A percentile compares a stretch with the other conserved stretches of the same genome.
Conservation (phyloP, 2,797 vertebrate species). For the Artibeus lituratus region DNA sequence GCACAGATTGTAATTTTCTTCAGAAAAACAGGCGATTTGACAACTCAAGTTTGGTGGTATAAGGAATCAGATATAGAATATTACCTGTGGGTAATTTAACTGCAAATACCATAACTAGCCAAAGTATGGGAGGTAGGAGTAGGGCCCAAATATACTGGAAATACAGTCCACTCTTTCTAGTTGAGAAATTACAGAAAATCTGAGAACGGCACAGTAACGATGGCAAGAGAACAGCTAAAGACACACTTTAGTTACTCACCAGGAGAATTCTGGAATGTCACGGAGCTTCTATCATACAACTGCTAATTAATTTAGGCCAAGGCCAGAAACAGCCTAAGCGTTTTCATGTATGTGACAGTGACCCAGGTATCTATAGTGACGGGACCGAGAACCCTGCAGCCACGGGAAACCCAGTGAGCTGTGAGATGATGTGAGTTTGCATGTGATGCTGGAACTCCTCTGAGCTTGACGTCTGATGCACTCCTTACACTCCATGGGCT, state of each 20-base stretch:
- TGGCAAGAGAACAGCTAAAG: neutral
- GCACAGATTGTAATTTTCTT: neutral
- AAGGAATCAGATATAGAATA: neutral
- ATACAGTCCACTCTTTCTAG: neutral
- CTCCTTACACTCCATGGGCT: neutral
- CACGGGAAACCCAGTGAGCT: neutral
- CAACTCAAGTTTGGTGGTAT: neutral
- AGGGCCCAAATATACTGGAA: neutral
- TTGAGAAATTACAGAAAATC: neutral
- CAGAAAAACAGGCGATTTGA: neutral
- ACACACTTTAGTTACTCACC: neutral
- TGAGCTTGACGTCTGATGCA: neutral
- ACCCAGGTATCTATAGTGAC: neutral
- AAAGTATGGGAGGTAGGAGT: neutral
- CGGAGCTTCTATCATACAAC: neutral
- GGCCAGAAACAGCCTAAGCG: neutral
- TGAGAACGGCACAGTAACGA: neutral
- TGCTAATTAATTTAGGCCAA: constrained; percentile 1
- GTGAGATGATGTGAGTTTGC: neutral
- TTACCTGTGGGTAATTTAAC: neutral
- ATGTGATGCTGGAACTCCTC: neutral
- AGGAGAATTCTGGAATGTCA: neutral
- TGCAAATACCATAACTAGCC: neutral
- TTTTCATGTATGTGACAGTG: neutral
- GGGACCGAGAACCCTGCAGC: neutral